Evolutionary conservation across 1,140 invertebrate genomes (phyloP).

Genomic region (Drosophila orena): DNA sequence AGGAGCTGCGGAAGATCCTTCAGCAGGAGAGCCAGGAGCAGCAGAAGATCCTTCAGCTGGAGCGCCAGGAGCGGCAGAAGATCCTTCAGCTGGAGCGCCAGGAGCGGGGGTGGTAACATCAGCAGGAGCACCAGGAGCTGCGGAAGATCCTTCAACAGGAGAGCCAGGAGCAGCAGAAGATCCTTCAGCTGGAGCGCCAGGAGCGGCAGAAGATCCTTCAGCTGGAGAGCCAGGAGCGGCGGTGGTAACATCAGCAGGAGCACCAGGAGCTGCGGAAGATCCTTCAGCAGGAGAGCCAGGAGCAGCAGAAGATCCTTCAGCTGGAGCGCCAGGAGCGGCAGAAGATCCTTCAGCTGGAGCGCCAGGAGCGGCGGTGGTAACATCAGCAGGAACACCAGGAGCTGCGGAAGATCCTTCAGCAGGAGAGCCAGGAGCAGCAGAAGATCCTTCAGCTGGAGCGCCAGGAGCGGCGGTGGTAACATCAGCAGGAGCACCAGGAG

Average conservation of each 20-base stretch:
- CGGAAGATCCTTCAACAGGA: not conserved
- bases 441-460: not conserved
- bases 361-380: constrained; percentile 10
- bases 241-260: not conserved
- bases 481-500: constrained; percentile 16
- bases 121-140: not conserved
- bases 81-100: not conserved
- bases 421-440: constrained; percentile 23
- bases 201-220: not conserved
- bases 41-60: constrained; percentile 14
- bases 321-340: constrained; percentile 25
- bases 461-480: constrained; percentile 19
- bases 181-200: not conserved
- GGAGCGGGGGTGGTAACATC: not conserved
- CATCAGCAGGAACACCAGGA: constrained; percentile 19
- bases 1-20: constrained; percentile 5
- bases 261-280: not conserved
- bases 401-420: not conserved
- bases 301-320: not conserved
- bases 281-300: constrained; percentile 15
- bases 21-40: constrained; percentile 2
- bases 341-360: constrained; percentile 10
- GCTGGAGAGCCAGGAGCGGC: constrained; percentile 18
- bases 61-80: constrained; percentile 8
- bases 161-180: not conserved